These are phyloP conservation scores for Chelmon rostratus DNA, from an alignment of 2,797 vertebrate species.

Conservation along the genomic window DNA sequence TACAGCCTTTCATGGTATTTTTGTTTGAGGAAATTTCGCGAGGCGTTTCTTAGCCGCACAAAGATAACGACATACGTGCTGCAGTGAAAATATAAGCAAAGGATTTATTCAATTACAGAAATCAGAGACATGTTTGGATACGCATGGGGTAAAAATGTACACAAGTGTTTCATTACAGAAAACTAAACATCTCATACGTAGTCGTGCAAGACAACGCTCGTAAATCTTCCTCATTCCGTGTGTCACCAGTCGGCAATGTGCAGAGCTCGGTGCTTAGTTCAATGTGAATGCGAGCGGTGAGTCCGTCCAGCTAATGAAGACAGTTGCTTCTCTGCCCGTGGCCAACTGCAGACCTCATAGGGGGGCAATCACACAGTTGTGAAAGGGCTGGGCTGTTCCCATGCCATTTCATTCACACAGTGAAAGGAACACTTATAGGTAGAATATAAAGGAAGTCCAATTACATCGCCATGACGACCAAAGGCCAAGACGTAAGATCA, in stretches of 20 bases:
- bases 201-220: neutral
- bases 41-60: too few relatives aligned
- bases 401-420: slow-evolving; percentile 68
- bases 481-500: slow-evolving; percentile 58
- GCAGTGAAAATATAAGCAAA: neutral
- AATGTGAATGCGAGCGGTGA: slow-evolving; percentile 41
- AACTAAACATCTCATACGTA: neutral
- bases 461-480: slow-evolving; percentile 78
- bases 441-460: slow-evolving; percentile 74
- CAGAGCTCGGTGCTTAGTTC: slow-evolving; percentile 1
- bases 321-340: slow-evolving; percentile 59
- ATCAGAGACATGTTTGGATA: neutral
- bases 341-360: slow-evolving; percentile 63
- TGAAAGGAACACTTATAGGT: slow-evolving; percentile 73
- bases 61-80: neutral
- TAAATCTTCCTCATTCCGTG: neutral
- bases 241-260: slow-evolving; percentile 1
- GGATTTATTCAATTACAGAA: neutral
- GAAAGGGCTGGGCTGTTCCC: slow-evolving; percentile 72
- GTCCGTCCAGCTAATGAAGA: slow-evolving; percentile 52
- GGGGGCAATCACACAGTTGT: slow-evolving; percentile 66
- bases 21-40: too few relatives aligned
- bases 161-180: neutral
- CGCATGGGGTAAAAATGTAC: neutral
- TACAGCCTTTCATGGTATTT: too few relatives aligned